Evolutionary conservation across 2,888 invertebrate species (phyloP).

Genomic region (Eremobia ochroleuca): DNA sequence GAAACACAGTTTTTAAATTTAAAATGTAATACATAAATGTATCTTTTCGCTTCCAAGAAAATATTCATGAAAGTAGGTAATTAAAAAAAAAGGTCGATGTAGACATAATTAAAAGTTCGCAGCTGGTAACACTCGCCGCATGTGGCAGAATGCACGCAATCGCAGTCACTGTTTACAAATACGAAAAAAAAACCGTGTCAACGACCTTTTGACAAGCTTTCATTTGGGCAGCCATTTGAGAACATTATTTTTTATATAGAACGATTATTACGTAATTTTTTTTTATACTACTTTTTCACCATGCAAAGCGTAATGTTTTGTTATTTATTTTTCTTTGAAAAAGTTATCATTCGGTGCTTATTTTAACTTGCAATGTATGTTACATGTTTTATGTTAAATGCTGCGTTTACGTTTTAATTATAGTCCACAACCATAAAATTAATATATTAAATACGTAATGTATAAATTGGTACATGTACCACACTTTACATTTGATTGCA

Average conservation of each 20-base stretch:
- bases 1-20: not conserved
- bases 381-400: constrained; percentile 3
- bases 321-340: not conserved
- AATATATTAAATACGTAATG: not conserved
- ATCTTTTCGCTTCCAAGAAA: constrained; percentile 5
- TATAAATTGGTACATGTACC: not conserved
- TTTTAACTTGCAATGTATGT: not conserved
- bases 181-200: constrained; percentile 68
- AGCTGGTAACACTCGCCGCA: constrained; percentile 69
- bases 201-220: constrained; percentile 68
- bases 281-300: not conserved
- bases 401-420: not conserved
- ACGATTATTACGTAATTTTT: constrained; percentile 21
- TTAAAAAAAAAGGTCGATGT: constrained; percentile 36
- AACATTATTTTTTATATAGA: constrained; percentile 47
- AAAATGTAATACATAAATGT: not conserved
- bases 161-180: constrained; percentile 72
- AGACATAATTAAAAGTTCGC: constrained; percentile 29
- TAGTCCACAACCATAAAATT: not conserved
- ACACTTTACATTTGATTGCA: constrained; percentile 22
- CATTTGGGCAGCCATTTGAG: constrained; percentile 55
- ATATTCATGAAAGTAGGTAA: constrained; percentile 12
- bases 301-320: not conserved
- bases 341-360: not conserved
- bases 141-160: constrained; percentile 80